These are phyloP conservation scores for Gasterosteus aculeatus DNA, from an alignment of 2,113 vertebrate species.

Conservation along the genomic window DNA sequence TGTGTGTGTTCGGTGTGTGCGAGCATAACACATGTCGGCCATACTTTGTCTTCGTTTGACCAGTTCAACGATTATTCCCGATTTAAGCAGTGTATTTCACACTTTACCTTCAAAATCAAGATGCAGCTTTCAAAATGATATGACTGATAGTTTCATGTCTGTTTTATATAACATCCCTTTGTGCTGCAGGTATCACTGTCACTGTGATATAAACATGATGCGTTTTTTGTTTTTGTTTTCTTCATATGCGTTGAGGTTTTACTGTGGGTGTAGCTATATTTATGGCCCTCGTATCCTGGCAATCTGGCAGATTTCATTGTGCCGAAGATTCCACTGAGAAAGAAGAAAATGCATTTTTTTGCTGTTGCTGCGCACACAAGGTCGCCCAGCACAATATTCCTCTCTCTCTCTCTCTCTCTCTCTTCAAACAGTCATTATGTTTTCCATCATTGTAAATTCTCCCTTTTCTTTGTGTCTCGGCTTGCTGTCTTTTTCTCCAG, in stretches of 20 bases:
- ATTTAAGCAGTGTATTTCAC: conserved; percentile 47
- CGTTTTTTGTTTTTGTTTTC: conserved; percentile 37
- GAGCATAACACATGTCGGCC: background rate
- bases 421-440: conserved; percentile 61
- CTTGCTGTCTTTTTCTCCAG: conserved; percentile 71
- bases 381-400: conserved; percentile 57
- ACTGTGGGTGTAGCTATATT: conserved; percentile 64
- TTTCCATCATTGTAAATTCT: conserved; percentile 65
- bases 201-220: conserved; percentile 54
- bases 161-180: conserved; percentile 32
- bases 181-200: conserved; percentile 48
- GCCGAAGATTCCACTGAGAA: conserved; percentile 37
- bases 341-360: conserved; percentile 43
- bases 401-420: conserved; percentile 46
- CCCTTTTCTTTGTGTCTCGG: conserved; percentile 29
- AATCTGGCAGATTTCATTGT: conserved; percentile 46
- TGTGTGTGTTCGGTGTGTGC: background rate
- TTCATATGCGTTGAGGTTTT: conserved; percentile 60
- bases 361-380: conserved; percentile 55
- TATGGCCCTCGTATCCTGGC: conserved; percentile 59
- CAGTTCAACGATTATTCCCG: conserved; percentile 37
- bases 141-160: conserved; percentile 41
- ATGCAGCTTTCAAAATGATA: conserved; percentile 42
- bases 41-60: conserved; percentile 55
- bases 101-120: conserved; percentile 37